These are phyloP conservation scores for Temnothorax curvispinosus DNA, from an alignment of 1,140 invertebrate species.

Conservation along the genomic window DNA sequence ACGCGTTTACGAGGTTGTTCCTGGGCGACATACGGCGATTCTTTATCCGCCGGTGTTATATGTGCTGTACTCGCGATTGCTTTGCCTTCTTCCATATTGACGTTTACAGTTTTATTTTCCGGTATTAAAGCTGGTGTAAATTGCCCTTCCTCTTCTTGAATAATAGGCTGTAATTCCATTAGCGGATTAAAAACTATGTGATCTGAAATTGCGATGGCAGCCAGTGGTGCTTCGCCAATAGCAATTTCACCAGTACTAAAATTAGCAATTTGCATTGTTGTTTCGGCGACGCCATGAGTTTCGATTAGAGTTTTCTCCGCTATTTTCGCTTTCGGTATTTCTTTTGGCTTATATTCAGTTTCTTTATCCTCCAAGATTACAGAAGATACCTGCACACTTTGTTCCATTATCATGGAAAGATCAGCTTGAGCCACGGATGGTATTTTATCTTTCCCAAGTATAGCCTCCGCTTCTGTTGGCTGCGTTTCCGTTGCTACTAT, in stretches of 20 bases:
- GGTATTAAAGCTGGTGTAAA: conserved; percentile 79
- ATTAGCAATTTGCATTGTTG: conserved; percentile 76
- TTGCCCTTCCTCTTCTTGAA: conserved; percentile 83
- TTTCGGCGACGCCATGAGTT: conserved; percentile 80
- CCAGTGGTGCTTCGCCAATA: conserved; percentile 59
- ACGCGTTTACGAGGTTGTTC: conserved; percentile 66
- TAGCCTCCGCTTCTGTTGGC: conserved; percentile 78
- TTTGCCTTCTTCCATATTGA: conserved; percentile 79
- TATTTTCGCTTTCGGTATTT: conserved; percentile 77
- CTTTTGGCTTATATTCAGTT: conserved; percentile 77
- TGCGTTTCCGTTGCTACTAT: conserved; percentile 79
- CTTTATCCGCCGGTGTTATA: conserved; percentile 79
- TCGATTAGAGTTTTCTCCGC: conserved; percentile 76
- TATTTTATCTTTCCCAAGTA: conserved; percentile 73
- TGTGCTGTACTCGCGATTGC: conserved; percentile 74
- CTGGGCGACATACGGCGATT: conserved; percentile 72
- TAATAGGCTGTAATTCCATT: conserved; percentile 70
- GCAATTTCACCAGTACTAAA: conserved; percentile 71
- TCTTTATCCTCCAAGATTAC: conserved; percentile 85
- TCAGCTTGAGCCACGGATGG: conserved; percentile 78
- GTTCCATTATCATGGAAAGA: conserved; percentile 77
- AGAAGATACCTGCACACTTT: conserved; percentile 80
- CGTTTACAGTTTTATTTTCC: conserved; percentile 73
- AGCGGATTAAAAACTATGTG: conserved; percentile 71
- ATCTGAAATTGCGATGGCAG: conserved; percentile 67